Base-by-base conservation (phyloP, 35 echinoderm and acorn worm species). In the Strongylocentrotus purpuratus region DNA sequence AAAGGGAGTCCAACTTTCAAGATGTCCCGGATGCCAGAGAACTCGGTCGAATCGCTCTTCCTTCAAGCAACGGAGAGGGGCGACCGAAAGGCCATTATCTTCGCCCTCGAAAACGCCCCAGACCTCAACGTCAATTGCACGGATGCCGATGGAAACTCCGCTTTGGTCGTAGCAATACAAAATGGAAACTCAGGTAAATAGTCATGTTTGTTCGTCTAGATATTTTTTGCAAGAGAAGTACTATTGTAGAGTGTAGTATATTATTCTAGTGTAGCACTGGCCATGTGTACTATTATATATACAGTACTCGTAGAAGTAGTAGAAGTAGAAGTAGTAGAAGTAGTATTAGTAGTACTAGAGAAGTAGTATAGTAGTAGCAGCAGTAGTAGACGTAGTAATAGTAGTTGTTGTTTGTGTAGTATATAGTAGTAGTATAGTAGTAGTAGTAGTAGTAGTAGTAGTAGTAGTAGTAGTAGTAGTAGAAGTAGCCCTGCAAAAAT, bases 41-140 rank as follows among this genome's bases (percentile, higher is more conserved):
- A 93, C 46, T 98, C 97, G 45, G 96, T 99, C 31, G 98, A 99
- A 86, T 41, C 96, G 13, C 94, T 99, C 31, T 99, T 97, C 46
- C 92, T 99, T 20, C 95, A 96, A 86, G 98, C 98, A 5, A 97
- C 96, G 2, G 97, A 97, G 70, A 94, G 96, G 46, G 98, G 98
- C 9, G 98, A 99, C 65, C 95, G 96, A 5, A 99, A 99, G 48
- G 98, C 98, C n/a, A 99, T 99, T 58, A 96, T 97, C 14, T 99
- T 95, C 86, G 98, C 98, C 25, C 88, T 99, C 7, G 98, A 98
- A 31, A 98, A 99, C 70, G 97, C 97, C 12, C 97, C 97, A 33
- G 98, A 97, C 33, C 95, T 99, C 33, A 99, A 99, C 85, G 94
- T 99, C 45, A 98, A 99, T 86, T 97, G 97, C 46, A 92, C 46